phyloP scores from a whole-genome alignment of 2,797 vertebrate genomes.

The Phrynocephalus vlangalii region DNA sequence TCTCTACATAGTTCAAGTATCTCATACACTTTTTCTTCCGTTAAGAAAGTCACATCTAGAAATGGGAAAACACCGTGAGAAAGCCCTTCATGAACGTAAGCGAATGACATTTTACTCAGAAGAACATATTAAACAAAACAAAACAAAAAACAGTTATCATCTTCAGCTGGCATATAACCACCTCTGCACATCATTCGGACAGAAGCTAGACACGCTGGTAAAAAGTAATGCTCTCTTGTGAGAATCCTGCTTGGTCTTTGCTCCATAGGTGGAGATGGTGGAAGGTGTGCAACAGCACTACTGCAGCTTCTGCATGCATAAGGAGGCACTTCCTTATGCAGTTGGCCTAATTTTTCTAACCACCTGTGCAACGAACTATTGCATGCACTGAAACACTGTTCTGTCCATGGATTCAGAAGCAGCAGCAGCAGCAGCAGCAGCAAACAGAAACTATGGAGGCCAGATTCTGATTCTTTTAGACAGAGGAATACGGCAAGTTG shows the following conservation, averaged over 20 bases:
- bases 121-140: neutral
- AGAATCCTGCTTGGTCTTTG: too few species aligned
- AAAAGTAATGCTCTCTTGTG: too few species aligned
- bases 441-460: neutral
- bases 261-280: too few species aligned
- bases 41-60: constrained; percentile 92
- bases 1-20: constrained; percentile 91
- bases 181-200: neutral
- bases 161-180: neutral
- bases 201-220: neutral
- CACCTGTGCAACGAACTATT: too few species aligned
- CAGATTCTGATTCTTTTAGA: neutral
- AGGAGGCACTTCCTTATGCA: too few species aligned
- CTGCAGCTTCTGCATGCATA: too few species aligned
- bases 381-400: too few species aligned
- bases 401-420: neutral
- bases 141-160: neutral
- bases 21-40: constrained; percentile 90
- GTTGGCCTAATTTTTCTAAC: too few species aligned
- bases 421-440: neutral
- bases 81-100: constrained; percentile 5
- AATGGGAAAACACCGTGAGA: constrained; percentile 45
- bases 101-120: neutral
- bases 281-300: too few species aligned
- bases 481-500: neutral